A percentile compares a stretch with the other conserved stretches of the same genome.
Evolutionary conservation across 2,113 vertebrate genomes (phyloP).

Genomic region (Ictalurus punctatus): DNA sequence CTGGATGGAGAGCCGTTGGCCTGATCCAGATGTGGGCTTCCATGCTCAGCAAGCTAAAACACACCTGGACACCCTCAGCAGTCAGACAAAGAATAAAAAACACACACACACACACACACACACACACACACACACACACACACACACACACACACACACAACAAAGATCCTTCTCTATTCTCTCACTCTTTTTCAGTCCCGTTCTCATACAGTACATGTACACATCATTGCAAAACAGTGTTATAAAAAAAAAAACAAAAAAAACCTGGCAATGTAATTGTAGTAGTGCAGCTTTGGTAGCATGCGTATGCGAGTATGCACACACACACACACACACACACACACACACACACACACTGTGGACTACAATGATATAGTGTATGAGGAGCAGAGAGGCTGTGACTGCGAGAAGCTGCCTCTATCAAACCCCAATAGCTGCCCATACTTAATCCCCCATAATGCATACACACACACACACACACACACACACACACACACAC

Average conservation of each 20-base stretch:
- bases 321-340: not conserved
- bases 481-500: conserved; percentile 38
- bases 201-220: not conserved
- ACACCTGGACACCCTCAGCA: conserved; percentile 56
- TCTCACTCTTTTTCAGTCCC: not conserved
- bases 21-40: conserved; percentile 58
- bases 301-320: not conserved
- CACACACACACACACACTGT: not conserved
- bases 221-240: not conserved
- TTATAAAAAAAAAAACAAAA: not conserved
- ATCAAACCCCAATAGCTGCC: conserved; percentile 44
- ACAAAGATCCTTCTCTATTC: not conserved
- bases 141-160: not conserved
- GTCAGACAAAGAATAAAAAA: conserved; percentile 36
- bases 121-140: too few species aligned
- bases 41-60: conserved; percentile 43
- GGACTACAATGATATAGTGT: not conserved
- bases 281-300: not conserved
- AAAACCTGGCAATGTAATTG: not conserved
- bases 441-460: conserved; percentile 55
- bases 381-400: not conserved
- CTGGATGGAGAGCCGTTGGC: conserved; percentile 53
- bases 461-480: conserved; percentile 45
- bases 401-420: conserved; percentile 22
- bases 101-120: not conserved